These are phyloP conservation scores for Podarcis siculus DNA, from an alignment of 2,797 vertebrate genomes.

Conservation along the genomic window DNA sequence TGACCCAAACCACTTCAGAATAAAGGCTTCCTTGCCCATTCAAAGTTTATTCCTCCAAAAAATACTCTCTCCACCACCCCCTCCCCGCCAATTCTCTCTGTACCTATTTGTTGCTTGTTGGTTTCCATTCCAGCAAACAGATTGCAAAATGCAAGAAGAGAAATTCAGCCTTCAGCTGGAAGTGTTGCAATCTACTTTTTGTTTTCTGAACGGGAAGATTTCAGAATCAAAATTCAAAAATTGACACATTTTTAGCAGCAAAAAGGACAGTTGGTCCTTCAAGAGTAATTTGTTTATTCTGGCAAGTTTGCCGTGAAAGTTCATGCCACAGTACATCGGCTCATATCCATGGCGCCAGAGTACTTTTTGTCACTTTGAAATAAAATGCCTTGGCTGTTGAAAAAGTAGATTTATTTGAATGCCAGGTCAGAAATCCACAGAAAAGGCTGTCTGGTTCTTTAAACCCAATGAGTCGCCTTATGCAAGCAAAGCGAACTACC, in stretches of 20 bases:
- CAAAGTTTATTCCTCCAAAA: slow-evolving; percentile 7
- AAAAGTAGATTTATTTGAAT: slow-evolving; percentile 13
- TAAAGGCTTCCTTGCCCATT: not conserved
- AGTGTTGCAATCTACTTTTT: not conserved
- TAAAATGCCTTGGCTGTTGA: not conserved
- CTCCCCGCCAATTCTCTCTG: not conserved
- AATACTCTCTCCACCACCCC: not conserved
- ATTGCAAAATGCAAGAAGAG: slow-evolving; percentile 37
- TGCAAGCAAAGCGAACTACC: slow-evolving; percentile 60
- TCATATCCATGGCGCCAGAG: not conserved
- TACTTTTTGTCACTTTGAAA: slow-evolving; percentile 5
- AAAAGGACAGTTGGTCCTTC: not conserved
- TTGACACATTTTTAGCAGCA: not conserved
- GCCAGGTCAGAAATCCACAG: slow-evolving; percentile 10
- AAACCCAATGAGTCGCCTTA: slow-evolving; percentile 38
- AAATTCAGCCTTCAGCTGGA: slow-evolving; percentile 4
- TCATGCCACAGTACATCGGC: not conserved
- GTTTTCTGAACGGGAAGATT: not conserved
- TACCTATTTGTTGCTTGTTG: slow-evolving; percentile 14
- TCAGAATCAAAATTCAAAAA: not conserved
- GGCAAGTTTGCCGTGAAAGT: not conserved
- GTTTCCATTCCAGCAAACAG: slow-evolving; percentile 50
- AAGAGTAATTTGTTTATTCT: not conserved
- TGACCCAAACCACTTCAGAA: slow-evolving; percentile 25
- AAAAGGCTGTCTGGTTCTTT: slow-evolving; percentile 32